Base-by-base conservation (phyloP, 2,888 invertebrate genomes). In the Synanthedon tipuliformis region DNA sequence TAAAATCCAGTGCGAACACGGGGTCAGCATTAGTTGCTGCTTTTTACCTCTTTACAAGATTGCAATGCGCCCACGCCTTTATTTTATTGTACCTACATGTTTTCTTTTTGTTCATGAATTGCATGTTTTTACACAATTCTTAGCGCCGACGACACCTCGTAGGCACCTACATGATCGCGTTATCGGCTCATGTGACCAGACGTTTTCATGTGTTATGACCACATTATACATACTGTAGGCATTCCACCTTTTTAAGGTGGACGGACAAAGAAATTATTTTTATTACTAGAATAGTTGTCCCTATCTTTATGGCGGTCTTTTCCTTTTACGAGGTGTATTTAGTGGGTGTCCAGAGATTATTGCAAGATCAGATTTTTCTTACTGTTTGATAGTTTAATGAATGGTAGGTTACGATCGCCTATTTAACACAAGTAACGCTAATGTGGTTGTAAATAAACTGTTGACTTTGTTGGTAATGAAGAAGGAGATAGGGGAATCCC, bases 31-130 rank as follows among this genome's bases (percentile, higher is more conserved):
- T 72, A 68, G 57, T 71, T 65, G 63, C 68, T 66, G 64, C n/a
- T 73, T 62, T 60, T 49, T 49, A 54, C 56, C 58, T 56, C 60
- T 59, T 61, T 60, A 61, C 58, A 55, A 59, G 64, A 65, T 65
- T 58, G 72, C 74, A 64, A 55, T 63, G 59, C 71, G 64, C 78
- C 78, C 73, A 79, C 78, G 64, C 68, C 55, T 61, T 61, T 62
- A 68, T 68, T 66, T 65, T 68, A 68, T 66, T 63, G 60, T 61
- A 61, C 13, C 15, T n/a, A 13, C 45, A 13, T 61, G 58, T 57
- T 62, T 63, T 64, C 66, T 65, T 72, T 73, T 62, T 64, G 59
- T 65, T 58, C 62, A 61, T 58, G 64, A 60, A 65, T 66, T 69
- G 61, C 65, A 64, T 63, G 67, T 62, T 69, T 65, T 72, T 64